Conservation (phyloP, 2,888 invertebrate species). For the Branchipolynoe longqiensis region DNA sequence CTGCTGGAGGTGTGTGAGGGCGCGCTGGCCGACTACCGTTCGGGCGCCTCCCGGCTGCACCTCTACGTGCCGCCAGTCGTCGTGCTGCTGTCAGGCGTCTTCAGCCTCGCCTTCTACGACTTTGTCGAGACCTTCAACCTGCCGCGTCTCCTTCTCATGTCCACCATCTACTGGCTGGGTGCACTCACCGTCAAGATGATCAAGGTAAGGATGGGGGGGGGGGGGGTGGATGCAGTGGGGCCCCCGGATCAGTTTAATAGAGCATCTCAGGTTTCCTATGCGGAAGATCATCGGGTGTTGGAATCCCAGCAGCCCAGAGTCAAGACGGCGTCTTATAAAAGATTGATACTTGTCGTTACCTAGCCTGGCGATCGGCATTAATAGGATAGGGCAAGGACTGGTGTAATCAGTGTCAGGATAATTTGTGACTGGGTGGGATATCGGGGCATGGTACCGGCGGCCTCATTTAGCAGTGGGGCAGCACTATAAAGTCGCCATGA, state of each 20-base stretch:
- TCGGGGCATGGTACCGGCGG: no score
- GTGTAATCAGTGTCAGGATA: no score
- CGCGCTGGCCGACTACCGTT: constrained; percentile 73
- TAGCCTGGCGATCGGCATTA: no score
- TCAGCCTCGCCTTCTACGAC: constrained; percentile 77
- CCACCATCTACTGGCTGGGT: constrained; percentile 76
- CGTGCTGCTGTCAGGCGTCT: constrained; percentile 71
- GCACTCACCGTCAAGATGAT: constrained; percentile 69
- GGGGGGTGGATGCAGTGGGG: constrained; percentile 67
- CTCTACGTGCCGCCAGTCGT: constrained; percentile 75
- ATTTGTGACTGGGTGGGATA: no score
- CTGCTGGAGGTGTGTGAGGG: constrained; percentile 77
- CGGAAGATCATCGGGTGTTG: no score
- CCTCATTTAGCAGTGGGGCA: no score
- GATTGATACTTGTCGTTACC: no score
- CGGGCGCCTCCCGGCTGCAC: constrained; percentile 76
- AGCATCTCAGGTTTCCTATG: no score
- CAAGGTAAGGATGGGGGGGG: no score
- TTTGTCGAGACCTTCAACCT: constrained; percentile 80
- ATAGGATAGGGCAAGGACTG: no score
- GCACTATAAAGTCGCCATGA: no score
- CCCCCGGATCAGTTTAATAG: constrained; percentile 60
- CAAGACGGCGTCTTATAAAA: constrained; percentile 4
- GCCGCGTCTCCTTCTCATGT: constrained; percentile 74
- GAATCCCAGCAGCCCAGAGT: constrained; percentile 59